phyloP scores from a whole-genome alignment of 2,797 vertebrate species.

The Distichodus sexfasciatus region DNA sequence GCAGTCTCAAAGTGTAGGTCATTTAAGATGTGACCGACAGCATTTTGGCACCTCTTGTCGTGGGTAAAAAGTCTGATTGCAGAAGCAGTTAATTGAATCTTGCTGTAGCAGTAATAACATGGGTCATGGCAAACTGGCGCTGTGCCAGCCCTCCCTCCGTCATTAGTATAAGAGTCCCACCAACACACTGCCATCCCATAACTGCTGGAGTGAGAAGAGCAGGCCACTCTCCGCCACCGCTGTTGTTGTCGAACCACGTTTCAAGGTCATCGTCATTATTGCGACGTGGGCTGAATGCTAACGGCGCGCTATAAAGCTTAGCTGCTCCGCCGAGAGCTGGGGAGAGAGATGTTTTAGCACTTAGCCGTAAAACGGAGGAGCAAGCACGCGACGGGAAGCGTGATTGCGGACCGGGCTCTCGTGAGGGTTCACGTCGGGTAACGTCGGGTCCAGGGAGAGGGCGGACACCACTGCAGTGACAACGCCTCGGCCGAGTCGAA shows the following conservation, averaged over 20 bases:
- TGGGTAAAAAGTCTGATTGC: slow-evolving; percentile 55
- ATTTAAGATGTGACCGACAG: slow-evolving; percentile 47
- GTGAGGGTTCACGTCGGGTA: slow-evolving; percentile 33
- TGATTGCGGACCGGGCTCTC: slow-evolving; percentile 17
- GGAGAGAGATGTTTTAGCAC: slow-evolving; percentile 14
- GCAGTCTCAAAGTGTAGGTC: too few relatives aligned
- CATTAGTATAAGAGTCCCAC: background rate
- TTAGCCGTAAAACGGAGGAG: slow-evolving; percentile 29
- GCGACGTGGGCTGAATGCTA: slow-evolving; percentile 35
- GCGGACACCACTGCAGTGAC: slow-evolving; percentile 29
- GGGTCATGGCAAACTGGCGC: slow-evolving; percentile 58
- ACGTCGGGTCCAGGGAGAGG: slow-evolving; percentile 7
- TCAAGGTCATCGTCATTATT: slow-evolving; percentile 45
- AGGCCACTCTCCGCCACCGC: slow-evolving; percentile 1
- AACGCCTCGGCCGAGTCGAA: slow-evolving; percentile 32
- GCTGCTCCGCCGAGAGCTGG: background rate
- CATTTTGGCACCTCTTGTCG: background rate
- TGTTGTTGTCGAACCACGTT: slow-evolving; percentile 9
- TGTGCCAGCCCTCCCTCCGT: background rate
- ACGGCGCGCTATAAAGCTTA: slow-evolving; percentile 38
- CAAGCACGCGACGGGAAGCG: too few relatives aligned
- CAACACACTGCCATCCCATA: background rate
- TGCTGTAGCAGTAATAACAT: slow-evolving; percentile 64
- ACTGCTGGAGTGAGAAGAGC: slow-evolving; percentile 16
- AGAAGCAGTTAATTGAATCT: slow-evolving; percentile 68